Base-by-base conservation (phyloP, 2,113 vertebrate genomes). In the Laterallus jamaicensis region DNA sequence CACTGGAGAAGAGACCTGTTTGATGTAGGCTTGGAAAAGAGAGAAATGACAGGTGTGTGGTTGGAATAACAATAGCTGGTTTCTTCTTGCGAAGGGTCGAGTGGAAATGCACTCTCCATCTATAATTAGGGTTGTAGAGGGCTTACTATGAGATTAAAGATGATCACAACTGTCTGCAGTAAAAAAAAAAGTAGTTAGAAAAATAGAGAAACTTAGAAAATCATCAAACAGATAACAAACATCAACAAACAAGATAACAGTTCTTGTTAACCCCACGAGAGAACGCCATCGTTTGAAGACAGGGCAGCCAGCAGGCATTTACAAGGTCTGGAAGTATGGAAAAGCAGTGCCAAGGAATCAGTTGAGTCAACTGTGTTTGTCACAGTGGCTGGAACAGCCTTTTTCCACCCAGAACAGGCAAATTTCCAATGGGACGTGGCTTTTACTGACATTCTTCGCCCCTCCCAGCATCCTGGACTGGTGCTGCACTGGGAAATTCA, bases 1-100 rank as follows among this genome's bases (percentile, higher is more conserved):
- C 35, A 5, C 12, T 81, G 82, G 50, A 74, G 52, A 95, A 82
- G 58, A 70, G 88, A 87, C 86, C 81, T 84, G 35, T 96, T 97
- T 96, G 95, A 96, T 95, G 92, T 88, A 37, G 66, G 68, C 59
- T 95, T 79, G 60, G 54, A 96, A 83, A 88, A 84, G 47, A 56
- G 79, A 77, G 26, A 73, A 96, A 92, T 95, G 71, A 59, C 56
- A 10, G 39, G 16, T 58, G 80, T 94, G 94, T 75, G 44, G 44
- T 94, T 86, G 93, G 96, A 96, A 98, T 90, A 89, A 88, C 89
- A 96, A 77, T 95, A 80, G 77, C 70, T 59, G 74, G 37, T 83
- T 93, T 85, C 92, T 94, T 86, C 92, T 93, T 50, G 52, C 5
- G 58, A 79, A 68, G 75, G 90, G 80, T 93, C 31, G 15, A 87